Base-by-base conservation (phyloP, 2,113 vertebrate genomes). In the Planiliza haematocheilus region DNA sequence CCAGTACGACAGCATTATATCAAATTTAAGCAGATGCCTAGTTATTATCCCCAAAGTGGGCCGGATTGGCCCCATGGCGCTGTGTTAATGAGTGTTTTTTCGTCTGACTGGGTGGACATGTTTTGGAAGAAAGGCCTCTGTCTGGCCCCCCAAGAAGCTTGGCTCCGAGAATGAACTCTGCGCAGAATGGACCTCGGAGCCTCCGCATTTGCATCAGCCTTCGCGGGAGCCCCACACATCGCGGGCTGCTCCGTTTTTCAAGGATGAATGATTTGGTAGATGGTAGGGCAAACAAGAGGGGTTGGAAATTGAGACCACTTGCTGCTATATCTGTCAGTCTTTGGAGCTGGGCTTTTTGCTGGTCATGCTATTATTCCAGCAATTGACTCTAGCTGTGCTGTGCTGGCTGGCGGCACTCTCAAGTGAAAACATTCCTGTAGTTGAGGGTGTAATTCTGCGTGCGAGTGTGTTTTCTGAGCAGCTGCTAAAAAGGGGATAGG, bases 11-110 rank as follows among this genome's bases (percentile, higher is more conserved):
- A 79, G 78, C 77, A 83, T 89, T 89, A 88, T 90, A 91, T 91
- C 91, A 91, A 80, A 89, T 86, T 86, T 87, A 92, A 82, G 74
- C 85, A 86, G 86, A 90, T 86, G 84, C 79, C 83, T 90, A 84
- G 79, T 83, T 87, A 85, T 92, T 91, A 90, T 88, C 86, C 88
- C 79, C 24, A 30, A 37, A 77, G 82, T 86, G 85, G 81, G 85
- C 70, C 11, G 81, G 58, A 62, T 71, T 79, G 84, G 85, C 85
- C 90, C 75, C 72, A 20, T 56, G 83, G 80, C 59, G 71, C 81
- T 61, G 74, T 71, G 87, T 85, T 93, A 94, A 93, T 93, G 82
- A 93, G 81, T 89, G 90, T 89, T 92, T 92, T 91, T 86, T 84
- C 13, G 11, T 82, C 72, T 72, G 70, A 77, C 86, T 91, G 93